Conservation (phyloP, 1,140 invertebrate genomes). For the Stegodyphus mimosarum region DNA sequence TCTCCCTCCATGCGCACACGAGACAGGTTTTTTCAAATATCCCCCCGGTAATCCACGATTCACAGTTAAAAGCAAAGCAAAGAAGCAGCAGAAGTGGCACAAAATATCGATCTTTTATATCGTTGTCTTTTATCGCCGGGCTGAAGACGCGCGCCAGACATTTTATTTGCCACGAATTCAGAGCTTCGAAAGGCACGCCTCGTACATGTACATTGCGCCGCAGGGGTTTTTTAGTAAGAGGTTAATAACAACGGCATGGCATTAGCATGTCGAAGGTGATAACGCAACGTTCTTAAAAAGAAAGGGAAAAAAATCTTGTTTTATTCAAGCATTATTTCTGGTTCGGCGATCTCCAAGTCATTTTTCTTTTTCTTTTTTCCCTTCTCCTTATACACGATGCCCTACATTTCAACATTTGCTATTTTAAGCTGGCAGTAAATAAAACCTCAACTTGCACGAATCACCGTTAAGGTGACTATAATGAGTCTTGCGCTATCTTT, state of each 20-base stretch:
- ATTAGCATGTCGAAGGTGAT: slow-evolving; percentile 36
- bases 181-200: slow-evolving; percentile 23
- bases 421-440: slow-evolving; percentile 45
- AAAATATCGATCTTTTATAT: slow-evolving; percentile 56
- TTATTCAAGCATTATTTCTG: slow-evolving; percentile 14
- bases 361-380: background rate
- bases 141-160: slow-evolving; percentile 42
- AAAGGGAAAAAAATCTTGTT: background rate
- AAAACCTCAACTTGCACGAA: background rate
- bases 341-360: slow-evolving; percentile 5
- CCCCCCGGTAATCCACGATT: slow-evolving; percentile 42
- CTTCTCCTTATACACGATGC: background rate
- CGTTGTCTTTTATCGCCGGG: slow-evolving; percentile 43
- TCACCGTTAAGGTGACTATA: too few relatives aligned
- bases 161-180: slow-evolving; percentile 4
- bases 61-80: slow-evolving; percentile 51
- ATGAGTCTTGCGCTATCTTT: too few relatives aligned
- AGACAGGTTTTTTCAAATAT: slow-evolving; percentile 27
- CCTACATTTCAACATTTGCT: slow-evolving; percentile 36
- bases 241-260: slow-evolving; percentile 29
- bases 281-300: background rate
- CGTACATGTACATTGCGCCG: slow-evolving; percentile 38
- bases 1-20: slow-evolving; percentile 43
- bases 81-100: slow-evolving; percentile 38
- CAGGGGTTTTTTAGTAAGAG: slow-evolving; percentile 37